Evolutionary conservation across 1,140 invertebrate genomes (phyloP).

Genomic region (Hydropsyche tenuis): DNA sequence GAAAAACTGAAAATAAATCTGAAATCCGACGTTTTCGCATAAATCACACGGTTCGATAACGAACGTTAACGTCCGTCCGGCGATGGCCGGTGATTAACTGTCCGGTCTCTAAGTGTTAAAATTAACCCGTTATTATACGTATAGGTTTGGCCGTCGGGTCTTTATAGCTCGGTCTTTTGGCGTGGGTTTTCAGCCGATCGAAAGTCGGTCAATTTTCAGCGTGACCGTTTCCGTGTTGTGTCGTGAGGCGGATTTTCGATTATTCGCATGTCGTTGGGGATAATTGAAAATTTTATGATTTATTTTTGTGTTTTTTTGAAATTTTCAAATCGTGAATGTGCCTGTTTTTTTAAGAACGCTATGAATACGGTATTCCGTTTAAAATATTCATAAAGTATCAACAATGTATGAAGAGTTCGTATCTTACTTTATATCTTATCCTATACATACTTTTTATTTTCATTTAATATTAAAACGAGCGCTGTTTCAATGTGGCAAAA

Average conservation of each 20-base stretch:
- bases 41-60: slow-evolving; percentile 12
- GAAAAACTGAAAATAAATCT: slow-evolving; percentile 6
- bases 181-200: neutral
- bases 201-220: slow-evolving; percentile 4
- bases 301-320: no score
- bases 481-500: no score
- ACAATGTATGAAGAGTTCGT: no score
- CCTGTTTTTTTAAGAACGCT: no score
- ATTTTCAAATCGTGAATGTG: no score
- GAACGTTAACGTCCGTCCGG: neutral
- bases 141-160: no score
- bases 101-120: neutral
- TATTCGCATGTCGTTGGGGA: neutral
- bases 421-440: no score
- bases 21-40: neutral
- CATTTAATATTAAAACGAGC: no score
- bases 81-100: neutral
- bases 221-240: neutral
- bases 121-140: neutral
- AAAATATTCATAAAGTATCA: no score
- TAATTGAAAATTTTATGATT: no score
- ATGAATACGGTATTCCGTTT: no score
- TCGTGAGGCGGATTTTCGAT: neutral
- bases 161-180: neutral
- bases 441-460: no score